phyloP scores from a whole-genome alignment of 2,797 vertebrate species.

The Apodemus agrarius region DNA sequence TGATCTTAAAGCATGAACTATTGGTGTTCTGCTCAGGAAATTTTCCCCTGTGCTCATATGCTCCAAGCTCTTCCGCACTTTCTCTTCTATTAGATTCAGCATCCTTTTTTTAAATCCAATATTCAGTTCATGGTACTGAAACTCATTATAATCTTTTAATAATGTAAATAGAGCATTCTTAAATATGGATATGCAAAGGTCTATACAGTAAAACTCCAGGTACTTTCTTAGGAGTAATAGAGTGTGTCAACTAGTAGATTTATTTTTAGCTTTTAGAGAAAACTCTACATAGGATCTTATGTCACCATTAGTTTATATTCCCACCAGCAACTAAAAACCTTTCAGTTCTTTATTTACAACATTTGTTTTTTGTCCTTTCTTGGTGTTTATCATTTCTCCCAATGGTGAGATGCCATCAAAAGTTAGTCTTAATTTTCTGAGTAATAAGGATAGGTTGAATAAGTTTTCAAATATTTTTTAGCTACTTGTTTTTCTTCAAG shows the following conservation, averaged over 20 bases:
- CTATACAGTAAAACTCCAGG: too few species aligned
- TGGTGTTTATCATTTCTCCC: neutral
- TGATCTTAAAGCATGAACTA: too few species aligned
- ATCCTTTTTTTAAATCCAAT: neutral
- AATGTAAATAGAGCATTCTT: neutral
- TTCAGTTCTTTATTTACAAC: neutral
- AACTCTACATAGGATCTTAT: too few species aligned
- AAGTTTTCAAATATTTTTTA: neutral
- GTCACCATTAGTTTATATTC: neutral
- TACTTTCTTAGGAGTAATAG: neutral
- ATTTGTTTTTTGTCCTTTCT: neutral
- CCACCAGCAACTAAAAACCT: neutral
- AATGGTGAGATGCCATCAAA: neutral
- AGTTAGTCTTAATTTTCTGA: neutral
- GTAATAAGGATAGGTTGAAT: neutral
- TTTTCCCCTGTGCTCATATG: too few species aligned
- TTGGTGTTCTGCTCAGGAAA: too few species aligned
- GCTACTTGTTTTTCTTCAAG: neutral
- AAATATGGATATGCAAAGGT: neutral
- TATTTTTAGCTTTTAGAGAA: neutral
- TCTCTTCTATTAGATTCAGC: too few species aligned
- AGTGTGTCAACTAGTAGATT: neutral
- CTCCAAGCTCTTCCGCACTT: too few species aligned
- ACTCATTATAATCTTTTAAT: neutral
- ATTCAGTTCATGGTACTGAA: neutral